Evolutionary conservation across 2,888 invertebrate species (phyloP).

Genomic region (Leucania comma): DNA sequence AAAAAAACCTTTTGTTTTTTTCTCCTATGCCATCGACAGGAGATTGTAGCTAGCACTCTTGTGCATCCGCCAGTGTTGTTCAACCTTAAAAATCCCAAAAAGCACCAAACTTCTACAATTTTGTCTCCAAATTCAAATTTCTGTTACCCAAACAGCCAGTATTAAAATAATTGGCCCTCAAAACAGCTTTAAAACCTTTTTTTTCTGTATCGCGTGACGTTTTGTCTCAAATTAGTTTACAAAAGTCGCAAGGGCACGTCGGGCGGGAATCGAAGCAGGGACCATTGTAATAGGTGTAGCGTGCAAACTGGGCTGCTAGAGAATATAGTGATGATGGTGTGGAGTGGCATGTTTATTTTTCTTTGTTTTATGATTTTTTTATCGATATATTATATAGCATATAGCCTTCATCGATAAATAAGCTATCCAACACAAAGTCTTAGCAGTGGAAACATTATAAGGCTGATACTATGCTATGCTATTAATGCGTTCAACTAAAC

Average conservation of each 20-base stretch:
- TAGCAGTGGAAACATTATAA: no score
- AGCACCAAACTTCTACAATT: constrained; percentile 27
- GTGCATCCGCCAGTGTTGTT: no score
- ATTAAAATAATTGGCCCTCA: constrained; percentile 66
- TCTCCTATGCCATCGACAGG: no score
- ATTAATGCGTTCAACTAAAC: no score
- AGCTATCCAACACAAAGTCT: no score
- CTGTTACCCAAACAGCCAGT: constrained; percentile 38
- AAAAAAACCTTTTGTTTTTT: no score
- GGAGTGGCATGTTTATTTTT: constrained; percentile 32
- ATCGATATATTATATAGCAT: no score
- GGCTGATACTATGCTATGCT: no score
- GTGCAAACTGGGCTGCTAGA: constrained; percentile 74
- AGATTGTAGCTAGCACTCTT: no score
- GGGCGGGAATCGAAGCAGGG: constrained; percentile 75
- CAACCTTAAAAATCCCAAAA: constrained; percentile 2
- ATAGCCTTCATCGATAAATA: no score
- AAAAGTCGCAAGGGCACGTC: constrained; percentile 82
- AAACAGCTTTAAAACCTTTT: constrained; percentile 59
- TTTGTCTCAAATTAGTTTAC: constrained; percentile 80
- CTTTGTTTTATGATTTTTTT: background rate
- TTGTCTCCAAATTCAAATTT: constrained; percentile 59
- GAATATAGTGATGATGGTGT: constrained; percentile 53
- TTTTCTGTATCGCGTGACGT: constrained; percentile 79
- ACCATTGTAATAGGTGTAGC: constrained; percentile 80